These are phyloP conservation scores for Dicyrtoma fusca DNA, from an alignment of 2,888 invertebrate species.

Conservation along the genomic window DNA sequence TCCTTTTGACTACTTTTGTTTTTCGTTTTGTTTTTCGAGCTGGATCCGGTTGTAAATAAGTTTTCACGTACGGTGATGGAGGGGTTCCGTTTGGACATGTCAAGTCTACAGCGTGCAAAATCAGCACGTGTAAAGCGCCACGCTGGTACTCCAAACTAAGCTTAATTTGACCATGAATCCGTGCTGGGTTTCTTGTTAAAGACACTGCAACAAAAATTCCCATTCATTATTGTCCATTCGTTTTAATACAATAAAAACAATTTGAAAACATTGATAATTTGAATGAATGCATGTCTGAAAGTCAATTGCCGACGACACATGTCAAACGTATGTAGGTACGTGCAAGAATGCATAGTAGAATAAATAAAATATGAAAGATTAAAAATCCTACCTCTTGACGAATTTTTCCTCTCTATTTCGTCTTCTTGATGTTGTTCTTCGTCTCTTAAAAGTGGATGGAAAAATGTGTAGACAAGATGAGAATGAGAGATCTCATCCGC, in stretches of 20 bases:
- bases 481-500: conserved; percentile 94
- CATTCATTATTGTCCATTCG: too few species aligned
- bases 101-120: conserved; percentile 88
- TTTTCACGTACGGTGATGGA: conserved; percentile 87
- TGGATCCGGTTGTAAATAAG: conserved; percentile 89
- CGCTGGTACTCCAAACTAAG: conserved; percentile 76
- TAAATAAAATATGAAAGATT: too few species aligned
- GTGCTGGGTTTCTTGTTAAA: conserved; percentile 49
- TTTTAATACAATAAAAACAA: background rate
- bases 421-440: conserved; percentile 78
- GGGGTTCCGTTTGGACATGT: conserved; percentile 79
- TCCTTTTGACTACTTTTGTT: conserved; percentile 88
- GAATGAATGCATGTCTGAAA: too few species aligned
- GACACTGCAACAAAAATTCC: conserved; percentile 30
- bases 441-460: conserved; percentile 92
- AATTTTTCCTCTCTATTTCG: conserved; percentile 64
- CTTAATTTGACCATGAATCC: conserved; percentile 72
- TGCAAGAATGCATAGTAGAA: background rate
- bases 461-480: conserved; percentile 97
- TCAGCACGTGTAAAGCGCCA: conserved; percentile 77
- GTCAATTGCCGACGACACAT: too few species aligned
- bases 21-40: conserved; percentile 93
- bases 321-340: too few species aligned
- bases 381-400: conserved; percentile 27
- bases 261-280: background rate